Evolutionary conservation across 2,113 vertebrate species (phyloP), one percentile per base, ranked within the genome.

Genomic region (Piprites chloris): DNA sequence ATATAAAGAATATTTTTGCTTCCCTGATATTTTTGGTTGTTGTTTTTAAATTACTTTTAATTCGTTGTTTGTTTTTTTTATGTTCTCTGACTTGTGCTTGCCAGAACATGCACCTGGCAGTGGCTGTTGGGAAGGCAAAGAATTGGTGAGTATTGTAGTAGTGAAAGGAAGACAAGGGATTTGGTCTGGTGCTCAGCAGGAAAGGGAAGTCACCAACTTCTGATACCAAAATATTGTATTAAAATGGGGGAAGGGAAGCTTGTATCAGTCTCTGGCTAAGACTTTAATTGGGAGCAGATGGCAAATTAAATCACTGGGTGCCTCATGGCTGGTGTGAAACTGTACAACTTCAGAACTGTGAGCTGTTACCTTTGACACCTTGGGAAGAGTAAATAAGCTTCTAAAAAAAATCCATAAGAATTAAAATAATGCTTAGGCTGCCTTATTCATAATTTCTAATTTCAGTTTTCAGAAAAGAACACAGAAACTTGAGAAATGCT

Each of bases 221-320:
- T 93, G 73, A 91, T 28, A 27, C 35, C 32, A 9, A 86, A 92
- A 85, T 93, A 85, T 75, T 93, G 67, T 76, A 95, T 85, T 93
- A 74, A 93, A 84, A 32, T 50, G 52, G 39, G 88, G 74, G 83
- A 59, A 73, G 80, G 79, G 86, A 62, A 28, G 61, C 24, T 78
- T 35, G 14, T 90, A 52, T 93, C 85, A 67, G 75, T 86, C 78
- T 62, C 59, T 84, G 65, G 47, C 61, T 71, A 46, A 71, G 89
- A 26, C 47, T 92, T 93, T 90, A 95, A 95, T 87, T 81, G 89
- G 41, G 65, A 96, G 84, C 95, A 97, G 96, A 92, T 96, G 96
- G 94, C 67, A 85, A 33, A 95, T 95, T 84, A 93, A 93, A 85
- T 92, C 91, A n/a, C 80, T 92, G 61, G 33, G 4, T 84, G 88